Percentiles rank a stretch among this genome's conserved stretches.
These are phyloP conservation scores for Watsonalla binaria DNA, from an alignment of 2,888 invertebrate genomes.

Conservation along the genomic window DNA sequence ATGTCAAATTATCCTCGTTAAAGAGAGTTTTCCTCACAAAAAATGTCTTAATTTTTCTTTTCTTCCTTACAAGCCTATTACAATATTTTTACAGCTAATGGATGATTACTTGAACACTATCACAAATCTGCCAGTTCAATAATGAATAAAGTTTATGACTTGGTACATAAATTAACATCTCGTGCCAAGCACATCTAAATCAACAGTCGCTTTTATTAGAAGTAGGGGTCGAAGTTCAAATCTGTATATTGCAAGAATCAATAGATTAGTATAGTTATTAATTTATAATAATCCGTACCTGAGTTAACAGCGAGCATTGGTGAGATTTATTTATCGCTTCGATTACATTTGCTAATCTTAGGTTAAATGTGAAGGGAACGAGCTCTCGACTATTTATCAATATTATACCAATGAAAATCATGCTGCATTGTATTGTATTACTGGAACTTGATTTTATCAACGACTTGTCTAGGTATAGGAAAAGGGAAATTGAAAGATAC, in stretches of 20 bases:
- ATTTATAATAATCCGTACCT: conserved; percentile 25
- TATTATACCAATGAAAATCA: conserved; percentile 9
- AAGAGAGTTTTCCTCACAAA: no score
- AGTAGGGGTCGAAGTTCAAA: conserved; percentile 46
- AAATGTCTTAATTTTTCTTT: no score
- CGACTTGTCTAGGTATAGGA: no score
- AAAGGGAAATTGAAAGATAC: no score
- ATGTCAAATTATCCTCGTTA: no score
- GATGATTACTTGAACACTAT: not conserved
- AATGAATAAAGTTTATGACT: conserved; percentile 4
- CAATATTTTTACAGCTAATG: no score
- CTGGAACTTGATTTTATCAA: no score
- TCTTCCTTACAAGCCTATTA: no score
- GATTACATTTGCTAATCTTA: conserved; percentile 20
- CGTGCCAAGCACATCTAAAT: conserved; percentile 3
- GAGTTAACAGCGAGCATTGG: conserved; percentile 9
- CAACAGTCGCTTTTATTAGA: conserved; percentile 10
- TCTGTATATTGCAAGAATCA: conserved; percentile 48
- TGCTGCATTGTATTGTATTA: not conserved
- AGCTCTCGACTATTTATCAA: conserved; percentile 9
- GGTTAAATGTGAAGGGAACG: conserved; percentile 31
- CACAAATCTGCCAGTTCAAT: not conserved
- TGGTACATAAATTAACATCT: conserved; percentile 6
- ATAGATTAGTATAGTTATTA: conserved; percentile 60
- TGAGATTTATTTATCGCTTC: conserved; percentile 17